Base-by-base conservation (phyloP, 2,113 vertebrate species). In the Irena cyanogastra region DNA sequence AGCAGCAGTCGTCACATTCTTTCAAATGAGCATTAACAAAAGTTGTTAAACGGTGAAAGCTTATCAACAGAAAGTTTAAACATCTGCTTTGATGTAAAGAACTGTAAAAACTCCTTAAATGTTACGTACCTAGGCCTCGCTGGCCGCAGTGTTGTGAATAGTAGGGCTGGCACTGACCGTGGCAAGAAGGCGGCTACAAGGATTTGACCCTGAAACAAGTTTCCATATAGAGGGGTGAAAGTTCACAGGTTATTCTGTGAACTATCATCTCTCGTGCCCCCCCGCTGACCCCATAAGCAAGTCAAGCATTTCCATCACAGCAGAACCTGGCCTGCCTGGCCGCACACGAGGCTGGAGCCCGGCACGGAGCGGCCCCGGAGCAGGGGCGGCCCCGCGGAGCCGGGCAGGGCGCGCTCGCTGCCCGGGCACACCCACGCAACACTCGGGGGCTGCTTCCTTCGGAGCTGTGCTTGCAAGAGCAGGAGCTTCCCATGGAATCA, bases 151-250 rank as follows among this genome's bases (percentile, higher is more conserved):
- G 98, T 98, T 98, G 98, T 98, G 98, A 98, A 98, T 98, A 98
- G 98, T 98, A 98, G 98, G 98, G 98, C 98, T 98, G 98, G 98
- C 98, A 98, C 98, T 98, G 98, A 98, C 98, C 98, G 98, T 98
- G 98, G 98, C 98, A 99, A 99, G 98, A 98, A 99, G 98, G 97
- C 98, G 98, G 98, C 98, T 99, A 99, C 98, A 99, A 99, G 98
- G 98, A 99, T 98, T 98, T 98, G 98, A 98, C 98, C 98, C 98
- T 99, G 98, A 98, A 99, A 99, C 98, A 98, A 99, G 98, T 99
- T 98, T 99, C 98, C 98, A 98, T 99, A 99, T 97, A 99, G 98
- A 99, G 98, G 98, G 98, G 98, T 99, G 98, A 99, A 98, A 99
- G 99, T 99, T 99, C 98, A 99, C 98, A 99, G 98, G 97, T 98